Evolutionary conservation across 2,888 invertebrate genomes (phyloP).

Genomic region (Arctia plantaginis): DNA sequence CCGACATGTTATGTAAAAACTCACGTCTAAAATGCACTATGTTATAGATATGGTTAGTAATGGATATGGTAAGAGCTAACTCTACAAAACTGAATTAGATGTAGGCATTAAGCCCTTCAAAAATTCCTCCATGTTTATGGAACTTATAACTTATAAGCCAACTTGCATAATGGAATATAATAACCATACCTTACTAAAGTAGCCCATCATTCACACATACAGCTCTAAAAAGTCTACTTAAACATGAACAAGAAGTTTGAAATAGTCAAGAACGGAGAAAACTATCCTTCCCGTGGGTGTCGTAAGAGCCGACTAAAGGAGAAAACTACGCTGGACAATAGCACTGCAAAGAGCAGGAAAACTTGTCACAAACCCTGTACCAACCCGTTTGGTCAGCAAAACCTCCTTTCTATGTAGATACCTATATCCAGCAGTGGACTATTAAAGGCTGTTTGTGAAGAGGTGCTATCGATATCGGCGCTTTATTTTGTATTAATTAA

Average conservation of each 20-base stretch:
- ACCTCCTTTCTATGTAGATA: too few species aligned
- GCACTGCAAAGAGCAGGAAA: too few species aligned
- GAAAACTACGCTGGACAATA: too few species aligned
- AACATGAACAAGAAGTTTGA: background rate
- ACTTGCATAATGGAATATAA: background rate
- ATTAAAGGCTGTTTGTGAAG: too few species aligned
- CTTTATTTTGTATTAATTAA: too few species aligned
- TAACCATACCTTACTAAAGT: background rate
- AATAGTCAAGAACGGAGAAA: background rate
- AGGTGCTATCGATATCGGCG: too few species aligned
- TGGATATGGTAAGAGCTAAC: conserved; percentile 40
- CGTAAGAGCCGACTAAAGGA: too few species aligned
- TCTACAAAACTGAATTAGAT: background rate
- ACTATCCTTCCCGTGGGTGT: too few species aligned
- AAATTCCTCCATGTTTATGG: background rate
- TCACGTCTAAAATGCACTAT: conserved; percentile 60
- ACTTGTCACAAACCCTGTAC: too few species aligned
- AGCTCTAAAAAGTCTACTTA: background rate
- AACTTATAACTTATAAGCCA: background rate
- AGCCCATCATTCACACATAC: background rate
- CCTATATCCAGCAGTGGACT: too few species aligned
- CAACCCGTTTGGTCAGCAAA: too few species aligned
- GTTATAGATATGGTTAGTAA: conserved; percentile 50
- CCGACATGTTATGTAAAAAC: conserved; percentile 66
- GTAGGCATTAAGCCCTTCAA: background rate